Base-by-base conservation (phyloP, 37 sponge, comb jelly and placozoan genomes). In the Halichondria panicea region DNA sequence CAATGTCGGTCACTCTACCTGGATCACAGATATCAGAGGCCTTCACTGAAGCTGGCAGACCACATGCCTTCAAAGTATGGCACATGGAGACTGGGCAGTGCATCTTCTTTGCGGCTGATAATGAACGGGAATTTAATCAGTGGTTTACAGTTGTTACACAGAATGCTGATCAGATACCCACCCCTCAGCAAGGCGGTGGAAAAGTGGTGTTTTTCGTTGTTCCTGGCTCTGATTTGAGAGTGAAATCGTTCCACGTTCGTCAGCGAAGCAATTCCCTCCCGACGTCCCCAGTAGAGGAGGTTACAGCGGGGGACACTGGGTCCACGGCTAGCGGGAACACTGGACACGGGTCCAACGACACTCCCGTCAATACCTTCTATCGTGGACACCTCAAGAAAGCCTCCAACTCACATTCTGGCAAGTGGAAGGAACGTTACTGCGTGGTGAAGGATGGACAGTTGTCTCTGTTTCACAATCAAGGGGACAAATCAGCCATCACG, bases 351-450 rank as follows among this genome's bases (percentile, higher is more conserved):
- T n/a, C n/a, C n/a, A n/a, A n/a, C n/a, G n/a, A n/a, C n/a, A n/a
- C n/a, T n/a, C n/a, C n/a, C n/a, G n/a, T n/a, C n/a, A 38, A 61
- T 12, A 27, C 66, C 18, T 34, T 53, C 11, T 56, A 83, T 22
- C 66, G 56, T 40, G 89, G 89, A 50, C 8, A 69, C 3, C 76
- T 89, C 37, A 79, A 74, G 80, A 83, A 78, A 64, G 39, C 52
- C 11, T 65, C 68, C 22, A n/a, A n/a, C n/a, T n/a, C n/a, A n/a
- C 77, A 84, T 48, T 76, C 41, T 18, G 84, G 79, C 0, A 75
- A 80, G 57, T 90, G 91, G 91, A 75, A 66, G 43, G 71, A 75
- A 35, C 64, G 72, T 1, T 74, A 80, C 48, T 90, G 86, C 52
- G 27, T 69, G 11, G 30, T 90, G 61, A 84, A 64, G 42, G 77